These are phyloP conservation scores for Mola mola DNA, from an alignment of 2,113 vertebrate species.

Conservation along the genomic window DNA sequence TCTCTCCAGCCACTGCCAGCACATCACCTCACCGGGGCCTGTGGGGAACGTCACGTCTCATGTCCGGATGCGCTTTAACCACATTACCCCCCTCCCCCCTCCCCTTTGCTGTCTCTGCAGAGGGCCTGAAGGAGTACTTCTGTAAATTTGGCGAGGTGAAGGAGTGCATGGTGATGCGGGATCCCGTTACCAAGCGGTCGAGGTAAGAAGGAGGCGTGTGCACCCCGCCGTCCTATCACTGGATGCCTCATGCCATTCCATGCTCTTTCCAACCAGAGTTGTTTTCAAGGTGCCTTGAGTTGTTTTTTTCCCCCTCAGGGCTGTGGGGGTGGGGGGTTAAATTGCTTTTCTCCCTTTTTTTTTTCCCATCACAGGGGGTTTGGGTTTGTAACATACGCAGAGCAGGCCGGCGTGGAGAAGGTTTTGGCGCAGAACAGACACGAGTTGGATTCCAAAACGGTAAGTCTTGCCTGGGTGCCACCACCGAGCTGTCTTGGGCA, in stretches of 20 bases:
- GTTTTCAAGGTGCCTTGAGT: slow-evolving; percentile 16
- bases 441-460: slow-evolving; percentile 97
- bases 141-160: slow-evolving; percentile 98
- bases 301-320: slow-evolving; percentile 7
- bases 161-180: slow-evolving; percentile 98
- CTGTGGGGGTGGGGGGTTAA: no score
- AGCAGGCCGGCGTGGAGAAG: slow-evolving; percentile 96
- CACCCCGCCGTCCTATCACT: slow-evolving; percentile 67
- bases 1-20: slow-evolving; percentile 26
- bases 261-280: slow-evolving; percentile 14
- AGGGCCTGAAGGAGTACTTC: slow-evolving; percentile 97
- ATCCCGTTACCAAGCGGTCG: slow-evolving; percentile 98
- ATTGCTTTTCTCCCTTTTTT: fast-evolving
- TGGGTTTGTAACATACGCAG: slow-evolving; percentile 96
- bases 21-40: slow-evolving; percentile 33
- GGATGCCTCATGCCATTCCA: slow-evolving; percentile 51
- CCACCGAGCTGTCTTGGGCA: slow-evolving; percentile 3
- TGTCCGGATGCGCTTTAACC: not conserved
- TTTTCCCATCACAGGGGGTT: slow-evolving; percentile 85
- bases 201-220: slow-evolving; percentile 88
- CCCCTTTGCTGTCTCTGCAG: slow-evolving; percentile 81
- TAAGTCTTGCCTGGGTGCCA: slow-evolving; percentile 76
- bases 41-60: not conserved
- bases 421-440: slow-evolving; percentile 97
- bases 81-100: not conserved